phyloP scores from a whole-genome alignment of 2,797 vertebrate species.

The Meda fulgida region DNA sequence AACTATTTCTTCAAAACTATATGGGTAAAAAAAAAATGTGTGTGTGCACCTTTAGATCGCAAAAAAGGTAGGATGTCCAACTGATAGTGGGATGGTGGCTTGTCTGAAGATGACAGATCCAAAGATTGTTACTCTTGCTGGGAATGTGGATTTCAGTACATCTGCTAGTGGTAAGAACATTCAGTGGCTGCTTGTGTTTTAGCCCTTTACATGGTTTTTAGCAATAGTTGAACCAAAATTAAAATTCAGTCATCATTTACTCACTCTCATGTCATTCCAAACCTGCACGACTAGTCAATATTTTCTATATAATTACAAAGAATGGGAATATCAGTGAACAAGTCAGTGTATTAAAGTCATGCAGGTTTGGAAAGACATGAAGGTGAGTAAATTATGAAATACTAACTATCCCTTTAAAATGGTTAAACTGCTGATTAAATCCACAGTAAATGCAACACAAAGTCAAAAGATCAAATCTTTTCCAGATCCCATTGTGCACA shows the following conservation, averaged over 20 bases:
- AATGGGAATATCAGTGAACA: too few relatives aligned
- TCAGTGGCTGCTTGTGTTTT: neutral
- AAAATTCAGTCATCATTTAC: neutral
- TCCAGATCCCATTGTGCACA: constrained; percentile 79
- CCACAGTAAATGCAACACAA: neutral
- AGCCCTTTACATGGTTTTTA: neutral
- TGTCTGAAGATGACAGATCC: constrained; percentile 85
- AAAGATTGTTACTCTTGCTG: constrained; percentile 79
- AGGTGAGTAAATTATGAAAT: too few relatives aligned
- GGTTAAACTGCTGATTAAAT: neutral
- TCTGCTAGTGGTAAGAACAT: constrained; percentile 68
- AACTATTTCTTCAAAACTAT: neutral
- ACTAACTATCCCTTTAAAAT: neutral
- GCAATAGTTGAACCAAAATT: neutral
- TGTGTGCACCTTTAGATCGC: constrained; percentile 70
- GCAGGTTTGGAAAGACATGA: too few relatives aligned
- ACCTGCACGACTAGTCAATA: neutral
- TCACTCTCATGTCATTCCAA: neutral
- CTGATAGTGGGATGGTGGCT: constrained; percentile 73
- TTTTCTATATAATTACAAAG: neutral
- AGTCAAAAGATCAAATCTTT: neutral
- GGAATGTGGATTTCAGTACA: constrained; percentile 62
- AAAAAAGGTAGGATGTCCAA: constrained; percentile 82
- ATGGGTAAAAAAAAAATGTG: neutral
- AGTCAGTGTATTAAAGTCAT: too few relatives aligned